Evolutionary conservation across 1,140 invertebrate species (phyloP).

Genomic region (Homalodisca vitripennis): DNA sequence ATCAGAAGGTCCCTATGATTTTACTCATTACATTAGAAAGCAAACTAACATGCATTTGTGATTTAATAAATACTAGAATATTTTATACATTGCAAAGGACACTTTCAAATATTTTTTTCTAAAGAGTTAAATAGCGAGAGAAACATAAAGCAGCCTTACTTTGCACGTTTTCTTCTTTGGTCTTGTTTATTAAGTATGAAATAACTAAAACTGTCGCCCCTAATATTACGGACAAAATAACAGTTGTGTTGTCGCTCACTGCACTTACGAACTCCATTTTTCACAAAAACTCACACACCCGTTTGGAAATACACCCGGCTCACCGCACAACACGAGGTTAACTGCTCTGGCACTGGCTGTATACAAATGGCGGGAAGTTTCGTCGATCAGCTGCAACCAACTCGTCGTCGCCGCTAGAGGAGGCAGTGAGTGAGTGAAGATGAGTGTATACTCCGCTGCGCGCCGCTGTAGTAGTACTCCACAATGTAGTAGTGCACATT

Average conservation of each 20-base stretch:
- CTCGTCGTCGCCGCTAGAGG: conserved; percentile 7
- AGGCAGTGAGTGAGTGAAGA: conserved; percentile 18
- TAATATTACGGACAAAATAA: conserved; percentile 27
- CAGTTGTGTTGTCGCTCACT: conserved; percentile 24
- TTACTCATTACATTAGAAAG: not conserved
- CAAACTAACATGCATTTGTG: not conserved
- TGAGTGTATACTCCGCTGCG: conserved; percentile 15
- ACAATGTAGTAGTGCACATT: conserved; percentile 16
- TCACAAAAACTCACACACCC: conserved; percentile 4
- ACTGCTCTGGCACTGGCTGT: conserved; percentile 4
- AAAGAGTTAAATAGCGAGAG: not conserved
- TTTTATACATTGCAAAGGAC: not conserved
- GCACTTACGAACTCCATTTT: conserved; percentile 29
- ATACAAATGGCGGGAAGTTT: conserved; percentile 26
- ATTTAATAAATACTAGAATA: not conserved
- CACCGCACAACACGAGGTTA: conserved; percentile 4
- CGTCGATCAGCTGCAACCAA: conserved; percentile 11
- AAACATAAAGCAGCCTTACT: conserved; percentile 25
- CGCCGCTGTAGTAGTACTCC: conserved; percentile 6
- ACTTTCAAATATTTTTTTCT: not conserved
- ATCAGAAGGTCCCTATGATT: too few relatives aligned
- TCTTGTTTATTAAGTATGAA: conserved; percentile 28
- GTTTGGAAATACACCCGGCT: not conserved
- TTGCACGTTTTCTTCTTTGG: conserved; percentile 28
- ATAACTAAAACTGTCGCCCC: conserved; percentile 33